Percentiles rank a stretch among this genome's conserved stretches.
phyloP scores from a whole-genome alignment of 2,797 vertebrate genomes.

The Spondyliosoma cantharus region DNA sequence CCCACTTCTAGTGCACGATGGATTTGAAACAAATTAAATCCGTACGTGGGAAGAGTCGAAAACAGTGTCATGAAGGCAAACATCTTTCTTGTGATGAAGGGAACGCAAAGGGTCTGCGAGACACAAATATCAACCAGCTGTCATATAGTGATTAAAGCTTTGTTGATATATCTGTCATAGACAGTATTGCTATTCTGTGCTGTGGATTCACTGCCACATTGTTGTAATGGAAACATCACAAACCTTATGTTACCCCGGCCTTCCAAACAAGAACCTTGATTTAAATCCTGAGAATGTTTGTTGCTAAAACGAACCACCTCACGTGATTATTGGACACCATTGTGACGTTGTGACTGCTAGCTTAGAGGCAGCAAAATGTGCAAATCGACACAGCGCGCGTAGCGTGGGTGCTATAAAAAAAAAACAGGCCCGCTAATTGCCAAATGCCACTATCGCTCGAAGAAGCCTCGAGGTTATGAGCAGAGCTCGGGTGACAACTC shows the following conservation, averaged over 20 bases:
- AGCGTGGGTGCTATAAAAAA: slow-evolving; percentile 37
- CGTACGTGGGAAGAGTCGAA: slow-evolving; percentile 30
- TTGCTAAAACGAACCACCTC: not conserved
- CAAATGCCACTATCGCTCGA: slow-evolving; percentile 42
- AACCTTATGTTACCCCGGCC: not conserved
- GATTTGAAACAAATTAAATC: slow-evolving; percentile 61
- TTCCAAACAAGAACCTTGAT: not conserved
- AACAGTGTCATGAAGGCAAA: slow-evolving; percentile 38
- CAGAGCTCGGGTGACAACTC: slow-evolving; percentile 49
- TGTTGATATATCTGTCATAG: slow-evolving; percentile 21
- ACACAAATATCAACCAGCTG: slow-evolving; percentile 20
- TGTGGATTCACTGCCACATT: slow-evolving; percentile 5
- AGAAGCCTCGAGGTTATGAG: slow-evolving; percentile 55
- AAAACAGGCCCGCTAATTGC: slow-evolving; percentile 48
- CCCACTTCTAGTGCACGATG: slow-evolving; percentile 54
- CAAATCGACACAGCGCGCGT: slow-evolving; percentile 17
- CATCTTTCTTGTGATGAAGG: slow-evolving; percentile 23
- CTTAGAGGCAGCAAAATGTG: slow-evolving; percentile 11
- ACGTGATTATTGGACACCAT: not conserved
- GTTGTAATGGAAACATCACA: not conserved
- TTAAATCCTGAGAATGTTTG: not conserved
- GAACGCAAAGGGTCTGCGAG: not conserved
- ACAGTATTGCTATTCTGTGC: not conserved
- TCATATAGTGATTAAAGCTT: not conserved
- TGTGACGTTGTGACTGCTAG: not conserved